These are phyloP conservation scores for Junco hyemalis DNA, from an alignment of 2,113 vertebrate genomes.

Conservation along the genomic window DNA sequence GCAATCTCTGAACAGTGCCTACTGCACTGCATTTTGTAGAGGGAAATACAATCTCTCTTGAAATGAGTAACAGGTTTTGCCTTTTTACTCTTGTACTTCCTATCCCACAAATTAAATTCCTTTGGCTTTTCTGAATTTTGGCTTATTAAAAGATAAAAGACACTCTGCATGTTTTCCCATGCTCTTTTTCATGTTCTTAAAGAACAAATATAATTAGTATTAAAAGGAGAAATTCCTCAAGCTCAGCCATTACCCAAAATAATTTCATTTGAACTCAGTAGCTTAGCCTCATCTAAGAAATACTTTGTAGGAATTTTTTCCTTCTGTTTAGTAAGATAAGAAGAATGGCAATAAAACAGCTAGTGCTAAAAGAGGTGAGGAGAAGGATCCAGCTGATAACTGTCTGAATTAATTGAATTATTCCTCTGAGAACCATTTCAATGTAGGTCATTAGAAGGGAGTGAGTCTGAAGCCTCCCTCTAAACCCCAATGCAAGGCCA, in stretches of 20 bases:
- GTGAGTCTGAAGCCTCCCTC: background rate
- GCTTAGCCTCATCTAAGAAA: background rate
- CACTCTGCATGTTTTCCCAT: background rate
- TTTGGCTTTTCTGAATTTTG: background rate
- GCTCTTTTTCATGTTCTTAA: background rate
- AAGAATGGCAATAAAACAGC: background rate
- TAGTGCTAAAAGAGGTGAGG: background rate
- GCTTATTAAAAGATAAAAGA: background rate
- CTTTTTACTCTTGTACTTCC: background rate
- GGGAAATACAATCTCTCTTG: background rate
- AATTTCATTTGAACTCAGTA: background rate
- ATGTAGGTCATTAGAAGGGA: background rate
- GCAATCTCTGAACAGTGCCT: background rate
- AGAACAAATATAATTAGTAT: background rate
- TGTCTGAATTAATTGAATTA: conserved; percentile 5
- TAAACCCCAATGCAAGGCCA: background rate
- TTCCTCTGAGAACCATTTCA: background rate
- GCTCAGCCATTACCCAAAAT: background rate
- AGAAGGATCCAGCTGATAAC: background rate
- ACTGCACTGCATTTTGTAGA: background rate
- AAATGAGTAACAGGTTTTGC: background rate
- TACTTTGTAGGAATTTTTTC: background rate
- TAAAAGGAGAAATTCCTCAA: background rate
- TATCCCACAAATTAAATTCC: background rate
- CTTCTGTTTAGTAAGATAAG: conserved; percentile 5